These are phyloP conservation scores for Cnemophilus loriae DNA, from an alignment of 2,113 vertebrate species.

Conservation along the genomic window DNA sequence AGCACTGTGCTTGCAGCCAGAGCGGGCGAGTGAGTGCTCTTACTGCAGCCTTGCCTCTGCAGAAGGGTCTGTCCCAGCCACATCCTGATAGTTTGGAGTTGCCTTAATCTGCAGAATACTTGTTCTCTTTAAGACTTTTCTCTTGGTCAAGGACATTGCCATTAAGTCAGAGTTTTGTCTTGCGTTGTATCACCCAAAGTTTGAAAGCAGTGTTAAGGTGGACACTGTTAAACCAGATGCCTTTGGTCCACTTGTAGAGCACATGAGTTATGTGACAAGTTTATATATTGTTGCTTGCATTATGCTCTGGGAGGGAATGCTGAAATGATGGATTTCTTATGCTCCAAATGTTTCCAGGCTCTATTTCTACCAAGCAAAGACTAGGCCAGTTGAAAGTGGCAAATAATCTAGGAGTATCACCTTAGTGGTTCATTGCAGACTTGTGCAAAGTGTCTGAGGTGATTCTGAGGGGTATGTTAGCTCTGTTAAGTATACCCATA, in stretches of 20 bases:
- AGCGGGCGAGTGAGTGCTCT: rapidly evolving
- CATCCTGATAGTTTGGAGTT: not conserved
- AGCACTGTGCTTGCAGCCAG: not conserved
- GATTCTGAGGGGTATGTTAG: not conserved
- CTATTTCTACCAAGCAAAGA: not conserved
- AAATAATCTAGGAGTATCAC: not conserved
- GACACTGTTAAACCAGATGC: not conserved
- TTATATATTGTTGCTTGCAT: not conserved
- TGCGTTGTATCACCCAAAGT: not conserved
- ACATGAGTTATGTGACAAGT: not conserved
- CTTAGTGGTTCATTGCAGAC: not conserved
- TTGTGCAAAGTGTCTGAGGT: not conserved
- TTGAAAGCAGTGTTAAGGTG: not conserved
- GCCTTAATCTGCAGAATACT: not conserved
- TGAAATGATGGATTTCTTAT: not conserved
- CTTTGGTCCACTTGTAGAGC: not conserved
- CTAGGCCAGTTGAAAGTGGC: not conserved
- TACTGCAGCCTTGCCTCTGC: not conserved
- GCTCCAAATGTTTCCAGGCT: not conserved
- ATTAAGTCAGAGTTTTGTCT: not conserved
- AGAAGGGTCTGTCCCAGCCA: not conserved
- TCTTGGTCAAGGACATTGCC: rapidly evolving
- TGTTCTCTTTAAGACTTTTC: not conserved
- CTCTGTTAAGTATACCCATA: not conserved
- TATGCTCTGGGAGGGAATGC: not conserved